Evolutionary conservation across 2,113 vertebrate genomes (phyloP), one percentile per base, ranked within the genome.

Genomic region (Isichthys henryi): DNA sequence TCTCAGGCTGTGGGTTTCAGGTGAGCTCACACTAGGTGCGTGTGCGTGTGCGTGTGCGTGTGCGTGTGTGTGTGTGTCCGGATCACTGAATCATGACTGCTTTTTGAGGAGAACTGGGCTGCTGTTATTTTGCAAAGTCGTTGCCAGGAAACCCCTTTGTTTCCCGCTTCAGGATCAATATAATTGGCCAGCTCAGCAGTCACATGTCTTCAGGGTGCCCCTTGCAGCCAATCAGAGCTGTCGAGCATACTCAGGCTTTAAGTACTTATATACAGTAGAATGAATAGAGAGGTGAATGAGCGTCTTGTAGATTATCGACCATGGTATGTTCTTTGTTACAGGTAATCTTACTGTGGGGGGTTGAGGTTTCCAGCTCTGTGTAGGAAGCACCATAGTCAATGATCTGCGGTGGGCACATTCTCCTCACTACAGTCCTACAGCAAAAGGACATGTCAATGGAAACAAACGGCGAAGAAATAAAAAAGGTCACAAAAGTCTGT

Each of bases 281-380:
- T 11, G 89, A 91, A 92, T 91, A 91, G 93, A 94, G 91, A 92
- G 88, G 77, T 90, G 90, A 89, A 88, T 66, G 88, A 92, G 93
- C 92, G 74, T 90, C 90, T 90, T 93, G 95, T 93, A 90, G 74
- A 91, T 92, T 94, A 95, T 95, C 92, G 94, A 95, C 93, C 89
- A 21, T 74, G 15, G 53, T 89, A 92, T 91, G 88, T 92, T 91
- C 92, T 88, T 89, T 88, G 84, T 46, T 49, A 35, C 50, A 50
- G 83, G 13, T 89, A 11, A 70, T 66, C 62, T 66, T 66, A 66
- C 27, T 89, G 10, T 50, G 49, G 66, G 66, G 31, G 5, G 5
- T 77, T 77, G 31, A 39, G 70, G 70, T 77, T 77, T 77, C 70
- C 70, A 35, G 31, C 74, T 80, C 74, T 19, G 35, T 43, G 74